A percentile compares a stretch with the other conserved stretches of the same genome.
Conservation (phyloP, 2,113 vertebrate species). For the Dinomys branickii region DNA sequence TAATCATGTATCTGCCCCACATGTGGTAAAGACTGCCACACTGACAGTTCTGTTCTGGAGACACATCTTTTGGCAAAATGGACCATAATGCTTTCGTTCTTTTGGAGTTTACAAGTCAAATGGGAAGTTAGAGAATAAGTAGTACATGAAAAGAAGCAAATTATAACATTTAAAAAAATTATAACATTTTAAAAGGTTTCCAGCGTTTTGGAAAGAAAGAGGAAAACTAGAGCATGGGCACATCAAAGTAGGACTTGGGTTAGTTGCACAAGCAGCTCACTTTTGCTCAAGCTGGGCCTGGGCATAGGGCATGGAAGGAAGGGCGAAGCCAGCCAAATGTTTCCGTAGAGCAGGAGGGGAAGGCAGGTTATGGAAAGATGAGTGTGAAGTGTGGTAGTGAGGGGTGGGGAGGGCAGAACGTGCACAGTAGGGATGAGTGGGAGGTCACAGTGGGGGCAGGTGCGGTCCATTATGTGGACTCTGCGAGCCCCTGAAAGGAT, state of each 20-base stretch:
- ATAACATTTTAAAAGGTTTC: not conserved
- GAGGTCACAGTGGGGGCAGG: accelerated
- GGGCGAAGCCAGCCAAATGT: not conserved
- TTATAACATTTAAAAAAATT: not conserved
- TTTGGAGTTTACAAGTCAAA: not conserved
- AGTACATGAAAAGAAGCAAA: not conserved
- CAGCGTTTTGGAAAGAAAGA: not conserved
- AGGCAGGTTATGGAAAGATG: not conserved
- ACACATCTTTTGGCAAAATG: not conserved
- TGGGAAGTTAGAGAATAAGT: not conserved
- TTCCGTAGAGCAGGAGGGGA: not conserved
- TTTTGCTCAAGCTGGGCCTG: not conserved
- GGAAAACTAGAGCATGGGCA: not conserved
- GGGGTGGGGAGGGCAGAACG: not conserved
- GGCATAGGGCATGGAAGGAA: not conserved
- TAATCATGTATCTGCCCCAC: not conserved
- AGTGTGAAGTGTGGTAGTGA: not conserved
- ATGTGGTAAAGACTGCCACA: not conserved
- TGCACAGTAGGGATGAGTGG: not conserved
- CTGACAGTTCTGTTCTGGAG: not conserved
- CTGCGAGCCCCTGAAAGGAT: not conserved
- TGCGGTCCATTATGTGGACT: too few relatives aligned
- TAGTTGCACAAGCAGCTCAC: not conserved
- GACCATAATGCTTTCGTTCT: not conserved
- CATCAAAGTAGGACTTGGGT: not conserved